phyloP scores from a whole-genome alignment of 1,140 invertebrate species.

The Mactra quadrangularis region DNA sequence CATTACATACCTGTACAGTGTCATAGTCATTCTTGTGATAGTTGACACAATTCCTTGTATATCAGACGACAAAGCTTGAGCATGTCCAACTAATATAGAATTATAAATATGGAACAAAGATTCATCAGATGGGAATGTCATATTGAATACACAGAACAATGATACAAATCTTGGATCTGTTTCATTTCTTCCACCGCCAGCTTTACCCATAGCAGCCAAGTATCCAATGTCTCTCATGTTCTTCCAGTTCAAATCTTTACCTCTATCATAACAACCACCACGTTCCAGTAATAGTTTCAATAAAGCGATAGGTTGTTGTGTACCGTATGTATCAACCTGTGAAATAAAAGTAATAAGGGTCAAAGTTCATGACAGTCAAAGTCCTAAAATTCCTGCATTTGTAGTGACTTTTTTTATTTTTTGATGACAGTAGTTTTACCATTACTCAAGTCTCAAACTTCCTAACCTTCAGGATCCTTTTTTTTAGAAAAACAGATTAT shows the following conservation, averaged over 20 bases:
- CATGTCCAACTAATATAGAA: conserved; percentile 92
- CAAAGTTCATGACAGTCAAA: no score
- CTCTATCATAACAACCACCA: conserved; percentile 93
- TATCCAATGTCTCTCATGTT: conserved; percentile 91
- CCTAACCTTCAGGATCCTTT: no score
- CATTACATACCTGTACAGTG: conserved; percentile 91
- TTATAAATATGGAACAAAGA: conserved; percentile 85
- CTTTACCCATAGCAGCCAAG: conserved; percentile 87
- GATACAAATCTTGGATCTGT: conserved; percentile 95
- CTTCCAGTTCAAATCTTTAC: conserved; percentile 96
- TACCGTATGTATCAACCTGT: conserved; percentile 91
- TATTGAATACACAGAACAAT: conserved; percentile 93
- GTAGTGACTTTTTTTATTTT: no score
- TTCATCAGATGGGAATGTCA: conserved; percentile 90
- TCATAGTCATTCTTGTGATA: conserved; percentile 91
- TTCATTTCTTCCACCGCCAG: conserved; percentile 93
- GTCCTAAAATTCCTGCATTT: no score
- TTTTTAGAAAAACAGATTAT: no score
- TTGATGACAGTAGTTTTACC: no score
- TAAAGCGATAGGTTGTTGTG: conserved; percentile 95
- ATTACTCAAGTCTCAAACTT: no score
- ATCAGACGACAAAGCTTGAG: conserved; percentile 88
- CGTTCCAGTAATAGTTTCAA: conserved; percentile 93
- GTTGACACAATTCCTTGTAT: conserved; percentile 87
- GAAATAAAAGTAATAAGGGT: no score